These are phyloP conservation scores for Pygocentrus nattereri DNA, from an alignment of 2,797 vertebrate genomes.

Conservation along the genomic window DNA sequence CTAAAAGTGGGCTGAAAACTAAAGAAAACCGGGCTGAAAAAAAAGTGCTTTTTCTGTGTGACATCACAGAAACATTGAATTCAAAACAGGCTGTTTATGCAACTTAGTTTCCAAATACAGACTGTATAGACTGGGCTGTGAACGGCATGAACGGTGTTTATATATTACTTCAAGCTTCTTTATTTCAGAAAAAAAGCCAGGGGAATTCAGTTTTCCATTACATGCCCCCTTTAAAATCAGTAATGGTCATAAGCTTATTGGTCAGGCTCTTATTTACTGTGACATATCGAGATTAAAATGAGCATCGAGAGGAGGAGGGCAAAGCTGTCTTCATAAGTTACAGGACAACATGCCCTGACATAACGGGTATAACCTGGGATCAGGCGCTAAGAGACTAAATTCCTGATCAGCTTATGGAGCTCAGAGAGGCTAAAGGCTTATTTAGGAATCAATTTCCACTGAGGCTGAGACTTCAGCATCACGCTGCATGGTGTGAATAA, in stretches of 20 bases:
- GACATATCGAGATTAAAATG: not conserved
- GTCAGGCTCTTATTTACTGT: not conserved
- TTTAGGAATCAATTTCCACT: slow-evolving; percentile 23
- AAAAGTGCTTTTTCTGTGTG: too few species aligned
- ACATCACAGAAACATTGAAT: too few species aligned
- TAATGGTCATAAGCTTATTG: not conserved
- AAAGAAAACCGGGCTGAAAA: too few species aligned
- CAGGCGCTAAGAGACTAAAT: slow-evolving; percentile 28
- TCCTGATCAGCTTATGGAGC: slow-evolving; percentile 30
- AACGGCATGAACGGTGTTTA: too few species aligned
- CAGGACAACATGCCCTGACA: slow-evolving; percentile 33
- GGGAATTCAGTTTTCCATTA: too few species aligned
- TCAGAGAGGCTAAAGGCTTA: slow-evolving; percentile 32
- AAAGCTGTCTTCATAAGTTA: slow-evolving; percentile 14
- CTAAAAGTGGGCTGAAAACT: too few species aligned
- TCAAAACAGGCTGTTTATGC: too few species aligned
- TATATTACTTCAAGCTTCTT: too few species aligned
- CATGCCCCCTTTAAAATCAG: not conserved
- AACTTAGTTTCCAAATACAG: too few species aligned
- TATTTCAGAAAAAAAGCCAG: too few species aligned
- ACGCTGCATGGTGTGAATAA: not conserved
- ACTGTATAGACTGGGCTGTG: too few species aligned
- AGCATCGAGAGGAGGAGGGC: not conserved
- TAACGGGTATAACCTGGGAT: slow-evolving; percentile 17
- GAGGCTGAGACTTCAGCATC: not conserved